Evolutionary conservation across 1,140 invertebrate species (phyloP), one percentile per base, ranked within the genome.

Genomic region (Drosophila albomicans): DNA sequence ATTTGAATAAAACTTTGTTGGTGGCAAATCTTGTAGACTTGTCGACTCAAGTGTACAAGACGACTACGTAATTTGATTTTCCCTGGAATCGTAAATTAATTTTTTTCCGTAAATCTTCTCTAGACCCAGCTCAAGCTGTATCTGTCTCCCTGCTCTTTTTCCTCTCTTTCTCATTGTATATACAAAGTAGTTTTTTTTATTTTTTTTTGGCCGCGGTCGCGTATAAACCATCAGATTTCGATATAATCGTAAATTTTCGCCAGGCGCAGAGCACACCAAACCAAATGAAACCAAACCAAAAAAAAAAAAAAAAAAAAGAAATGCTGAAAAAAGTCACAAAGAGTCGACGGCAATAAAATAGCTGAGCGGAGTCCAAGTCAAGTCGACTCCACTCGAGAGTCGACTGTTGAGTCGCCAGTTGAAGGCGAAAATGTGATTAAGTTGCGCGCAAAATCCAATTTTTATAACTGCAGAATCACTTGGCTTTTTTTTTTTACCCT

Each of bases 231-330:
- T 88, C 85, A 89, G 85, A 89, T 88, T 88, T 88, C 85, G 85
- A 88, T 88, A 88, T 88, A 88, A 88, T 88, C 85, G 85, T 88
- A 88, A 88, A 88, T 88, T 88, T 88, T 88, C 81, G 85, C 85
- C 81, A 73, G 76, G 72, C 59, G 78, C 74, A 74, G 63, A 69
- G 77, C 75, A 79, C 43, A 70, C 59, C 54, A 66, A 69, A 80
- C 51, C 61, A 70, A 77, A 69, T 30, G 70, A 54, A 49, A 67
- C 51, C 28, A 63, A 69, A 43, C 15, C 30, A 30, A 52, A 7
- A 63, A 57, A 57, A 35, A 61, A 57, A 57, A 35, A 61, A 62
- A 69, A 88, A 88, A 88, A 4, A 25, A 25, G 20, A 25, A 25
- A 25, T 25, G 20, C 20, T 25, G 20, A 25, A 25, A 25, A 84